Evolutionary conservation across 2,113 vertebrate genomes (phyloP), one percentile per base, ranked within the genome.

Genomic region (Saimiri boliviensis): DNA sequence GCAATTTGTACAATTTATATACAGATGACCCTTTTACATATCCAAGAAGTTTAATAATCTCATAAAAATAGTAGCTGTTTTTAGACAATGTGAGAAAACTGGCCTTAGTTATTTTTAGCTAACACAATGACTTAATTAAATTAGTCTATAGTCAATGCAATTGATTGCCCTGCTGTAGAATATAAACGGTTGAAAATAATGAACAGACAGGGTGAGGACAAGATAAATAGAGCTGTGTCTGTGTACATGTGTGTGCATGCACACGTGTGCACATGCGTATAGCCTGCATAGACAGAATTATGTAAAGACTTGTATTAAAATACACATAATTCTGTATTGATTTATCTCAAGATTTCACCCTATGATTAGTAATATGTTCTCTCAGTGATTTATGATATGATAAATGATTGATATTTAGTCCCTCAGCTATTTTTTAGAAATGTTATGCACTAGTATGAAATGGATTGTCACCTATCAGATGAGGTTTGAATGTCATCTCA

Each of bases 1-100:
- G 37, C 35, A 96, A 97, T 96, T 96, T 97, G 79, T 83, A 94
- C 96, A 93, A 97, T 89, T 87, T 93, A 91, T 94, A 27, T 89
- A 68, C 35, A 91, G 68, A 84, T 91, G 52, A 81, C 32, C 27
- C 19, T 88, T 96, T 83, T 76, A 52, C 7, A 82, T 81, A 94
- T 32, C 9, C 13, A 16, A 49, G n/a, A 94, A 40, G 30, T 63
- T 86, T 93, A 97, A 87, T 92, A 95, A 95, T 95, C 40, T 13
- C 37, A 84, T 89, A 88, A 96, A 86, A 6, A 60, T 76, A 94
- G 84, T 63, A 93, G 6, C 47, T 79, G 8, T 79, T 7, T 89
- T 89, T 80, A 96, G 86, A 89, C 21, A 91, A 91, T 81, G 12
- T 82, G 20, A 94, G 47, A 92, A 94, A 91, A 54, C 42, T 85